Evolutionary conservation across 2,797 vertebrate species (phyloP).

Genomic region (Dendrocincla tyrannina): DNA sequence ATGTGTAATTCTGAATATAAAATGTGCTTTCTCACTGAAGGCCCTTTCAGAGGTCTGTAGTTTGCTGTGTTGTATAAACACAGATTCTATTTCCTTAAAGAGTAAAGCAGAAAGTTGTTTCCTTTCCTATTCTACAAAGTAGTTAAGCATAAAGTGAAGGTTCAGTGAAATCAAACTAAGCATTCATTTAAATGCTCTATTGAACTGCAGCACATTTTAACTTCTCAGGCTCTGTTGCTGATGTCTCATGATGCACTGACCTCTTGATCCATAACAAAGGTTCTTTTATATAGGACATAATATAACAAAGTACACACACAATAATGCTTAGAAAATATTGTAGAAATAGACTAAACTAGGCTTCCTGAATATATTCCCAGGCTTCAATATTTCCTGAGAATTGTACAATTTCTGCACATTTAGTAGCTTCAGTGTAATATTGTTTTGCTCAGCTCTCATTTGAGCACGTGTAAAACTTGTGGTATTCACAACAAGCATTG

Average conservation of each 20-base stretch:
- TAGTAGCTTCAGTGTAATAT: neutral
- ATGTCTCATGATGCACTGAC: neutral
- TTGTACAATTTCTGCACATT: neutral
- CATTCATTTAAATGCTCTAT: neutral
- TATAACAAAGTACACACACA: neutral
- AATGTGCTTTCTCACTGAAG: neutral
- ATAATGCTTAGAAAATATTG: neutral
- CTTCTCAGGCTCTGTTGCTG: neutral
- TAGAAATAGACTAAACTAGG: neutral
- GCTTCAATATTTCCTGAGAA: neutral
- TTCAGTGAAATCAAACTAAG: neutral
- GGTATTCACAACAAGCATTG: neutral
- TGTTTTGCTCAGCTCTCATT: neutral
- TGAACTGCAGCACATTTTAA: neutral
- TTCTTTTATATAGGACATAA: neutral
- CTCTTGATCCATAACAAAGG: neutral
- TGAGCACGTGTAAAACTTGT: neutral
- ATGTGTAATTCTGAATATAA: neutral
- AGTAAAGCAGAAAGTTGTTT: neutral
- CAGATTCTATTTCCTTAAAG: neutral
- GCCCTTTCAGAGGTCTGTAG: neutral
- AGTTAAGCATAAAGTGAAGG: neutral
- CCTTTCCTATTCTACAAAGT: neutral
- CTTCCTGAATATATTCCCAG: neutral
- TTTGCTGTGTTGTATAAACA: neutral